Percentiles rank a stretch among this genome's conserved stretches.
Conservation (phyloP, 2,888 invertebrate genomes). For the Chrysolina haemoptera region DNA sequence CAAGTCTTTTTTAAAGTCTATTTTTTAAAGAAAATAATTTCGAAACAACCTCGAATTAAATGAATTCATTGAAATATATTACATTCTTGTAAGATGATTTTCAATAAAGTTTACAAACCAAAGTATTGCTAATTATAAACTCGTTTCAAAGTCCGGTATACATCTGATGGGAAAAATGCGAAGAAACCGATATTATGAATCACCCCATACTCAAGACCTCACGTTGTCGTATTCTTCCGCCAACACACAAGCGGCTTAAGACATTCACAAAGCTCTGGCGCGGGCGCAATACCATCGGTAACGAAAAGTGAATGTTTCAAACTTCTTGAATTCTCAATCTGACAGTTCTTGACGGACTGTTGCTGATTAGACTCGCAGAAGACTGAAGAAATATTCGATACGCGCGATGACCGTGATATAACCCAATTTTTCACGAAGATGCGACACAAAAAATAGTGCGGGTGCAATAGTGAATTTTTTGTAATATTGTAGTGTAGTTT, state of each 20-base stretch:
- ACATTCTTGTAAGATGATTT: neutral
- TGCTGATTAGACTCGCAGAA: constrained; percentile 34
- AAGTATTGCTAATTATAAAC: neutral
- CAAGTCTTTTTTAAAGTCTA: too few relatives aligned
- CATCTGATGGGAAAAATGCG: neutral
- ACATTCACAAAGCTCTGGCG: constrained; percentile 41
- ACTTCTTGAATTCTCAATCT: constrained; percentile 59
- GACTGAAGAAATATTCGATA: constrained; percentile 27
- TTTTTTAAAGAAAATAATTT: neutral
- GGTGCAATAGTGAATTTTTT: constrained; percentile 29
- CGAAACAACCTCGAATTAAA: neutral
- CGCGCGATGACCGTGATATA: constrained; percentile 43
- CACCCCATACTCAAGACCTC: constrained; percentile 21
- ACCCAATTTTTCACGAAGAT: constrained; percentile 34
- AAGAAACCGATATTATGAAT: constrained; percentile 2
- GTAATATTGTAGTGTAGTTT: constrained; percentile 31
- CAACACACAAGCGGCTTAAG: constrained; percentile 33
- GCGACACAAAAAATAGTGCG: constrained; percentile 41
- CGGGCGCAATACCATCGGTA: constrained; percentile 38
- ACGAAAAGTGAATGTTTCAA: constrained; percentile 57
- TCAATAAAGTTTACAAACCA: neutral
- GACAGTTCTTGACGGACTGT: constrained; percentile 63
- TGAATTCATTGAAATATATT: neutral
- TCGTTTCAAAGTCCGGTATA: neutral
- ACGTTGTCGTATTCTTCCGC: constrained; percentile 34